These are phyloP conservation scores for Fratercula arctica DNA, from an alignment of 2,797 vertebrate genomes.

Conservation along the genomic window DNA sequence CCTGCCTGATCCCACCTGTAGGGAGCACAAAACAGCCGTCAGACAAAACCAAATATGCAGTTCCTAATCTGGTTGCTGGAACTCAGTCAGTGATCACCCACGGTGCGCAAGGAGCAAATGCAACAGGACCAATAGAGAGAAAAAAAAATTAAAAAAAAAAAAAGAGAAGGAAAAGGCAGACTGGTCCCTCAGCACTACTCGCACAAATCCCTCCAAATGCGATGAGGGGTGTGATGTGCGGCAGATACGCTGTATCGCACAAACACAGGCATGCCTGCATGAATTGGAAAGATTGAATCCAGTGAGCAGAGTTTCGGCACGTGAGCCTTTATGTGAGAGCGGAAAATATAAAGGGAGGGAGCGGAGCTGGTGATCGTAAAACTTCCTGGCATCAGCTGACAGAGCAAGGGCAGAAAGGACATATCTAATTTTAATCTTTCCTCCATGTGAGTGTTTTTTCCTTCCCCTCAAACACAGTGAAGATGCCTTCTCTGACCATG, in stretches of 20 bases:
- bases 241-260: constrained; percentile 25
- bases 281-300: constrained; percentile 8
- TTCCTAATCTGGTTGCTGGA: constrained; percentile 13
- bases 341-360: constrained; percentile 30
- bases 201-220: constrained; percentile 9
- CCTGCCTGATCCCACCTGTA: neutral
- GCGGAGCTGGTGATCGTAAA: constrained; percentile 21
- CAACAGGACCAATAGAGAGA: neutral
- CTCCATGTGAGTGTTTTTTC: neutral
- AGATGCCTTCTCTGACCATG: neutral
- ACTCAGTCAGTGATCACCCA: neutral
- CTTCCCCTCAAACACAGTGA: neutral
- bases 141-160: too few relatives aligned
- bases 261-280: constrained; percentile 15
- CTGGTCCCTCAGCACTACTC: neutral
- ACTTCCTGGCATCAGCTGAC: constrained; percentile 26
- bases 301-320: constrained; percentile 7
- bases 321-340: neutral
- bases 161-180: neutral
- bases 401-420: neutral
- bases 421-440: constrained; percentile 10
- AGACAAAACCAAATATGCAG: neutral
- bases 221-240: neutral
- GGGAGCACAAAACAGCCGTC: neutral
- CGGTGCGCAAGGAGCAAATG: neutral